Evolutionary conservation across 64 coral and sea anemone genomes (phyloP).

Genomic region (Porites australiensis): DNA sequence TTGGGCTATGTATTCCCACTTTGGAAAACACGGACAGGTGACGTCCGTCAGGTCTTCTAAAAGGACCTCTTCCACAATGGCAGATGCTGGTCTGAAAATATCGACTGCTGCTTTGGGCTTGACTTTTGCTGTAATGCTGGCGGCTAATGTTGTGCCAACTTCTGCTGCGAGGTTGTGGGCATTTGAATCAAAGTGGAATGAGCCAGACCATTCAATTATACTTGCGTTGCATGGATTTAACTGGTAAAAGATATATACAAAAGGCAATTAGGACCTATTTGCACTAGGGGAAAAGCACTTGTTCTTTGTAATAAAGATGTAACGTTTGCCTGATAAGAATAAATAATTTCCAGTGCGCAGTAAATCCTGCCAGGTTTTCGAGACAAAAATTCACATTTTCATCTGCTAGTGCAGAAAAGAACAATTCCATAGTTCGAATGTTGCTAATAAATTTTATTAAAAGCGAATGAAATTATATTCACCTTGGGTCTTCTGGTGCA

Average conservation of each 20-base stretch:
- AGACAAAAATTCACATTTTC: not conserved
- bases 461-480: conserved; percentile 4
- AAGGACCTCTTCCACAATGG: conserved; percentile 33
- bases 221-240: no score
- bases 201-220: not conserved
- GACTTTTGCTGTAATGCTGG: not conserved
- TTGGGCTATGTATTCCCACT: not conserved
- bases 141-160: not conserved
- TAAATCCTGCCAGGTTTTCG: conserved; percentile 1
- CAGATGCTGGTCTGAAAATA: conserved; percentile 7
- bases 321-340: no score
- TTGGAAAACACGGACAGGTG: not conserved
- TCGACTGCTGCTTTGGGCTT: not conserved
- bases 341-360: not conserved
- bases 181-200: not conserved
- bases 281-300: no score
- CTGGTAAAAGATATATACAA: not conserved
- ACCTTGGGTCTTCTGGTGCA: conserved; percentile 25
- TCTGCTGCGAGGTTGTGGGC: not conserved
- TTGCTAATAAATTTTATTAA: not conserved
- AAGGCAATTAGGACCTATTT: not conserved
- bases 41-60: not conserved
- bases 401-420: no score
- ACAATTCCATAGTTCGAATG: no score
- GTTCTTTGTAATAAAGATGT: no score